phyloP scores from a whole-genome alignment of 2,797 vertebrate species.

The Onychomys torridus region DNA sequence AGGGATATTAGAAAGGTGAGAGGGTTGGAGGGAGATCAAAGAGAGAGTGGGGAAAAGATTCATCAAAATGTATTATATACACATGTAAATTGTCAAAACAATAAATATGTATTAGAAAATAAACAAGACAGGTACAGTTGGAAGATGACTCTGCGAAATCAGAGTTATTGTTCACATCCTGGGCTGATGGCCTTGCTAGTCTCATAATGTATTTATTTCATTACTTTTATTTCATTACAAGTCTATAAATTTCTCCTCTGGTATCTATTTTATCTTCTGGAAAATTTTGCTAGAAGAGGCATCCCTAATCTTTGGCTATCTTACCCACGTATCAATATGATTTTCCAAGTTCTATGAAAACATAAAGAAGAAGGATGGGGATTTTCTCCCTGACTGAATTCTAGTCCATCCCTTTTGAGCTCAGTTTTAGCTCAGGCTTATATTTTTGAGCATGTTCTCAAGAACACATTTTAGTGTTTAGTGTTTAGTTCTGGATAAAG shows the following conservation, averaged over 20 bases:
- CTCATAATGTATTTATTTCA: not conserved
- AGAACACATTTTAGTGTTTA: not conserved
- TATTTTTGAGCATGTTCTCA: not conserved
- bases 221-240: not conserved
- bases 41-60: not conserved
- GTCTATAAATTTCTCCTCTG: not conserved
- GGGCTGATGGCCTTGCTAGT: not conserved
- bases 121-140: not conserved
- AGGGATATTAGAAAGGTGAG: not conserved
- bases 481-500: not conserved
- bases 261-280: not conserved
- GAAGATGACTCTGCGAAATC: not conserved
- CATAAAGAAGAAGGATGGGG: not conserved
- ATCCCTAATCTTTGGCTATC: not conserved
- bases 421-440: not conserved
- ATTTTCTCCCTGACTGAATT: not conserved
- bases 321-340: not conserved
- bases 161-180: not conserved
- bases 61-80: not conserved
- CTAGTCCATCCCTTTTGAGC: not conserved
- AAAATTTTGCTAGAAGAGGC: no score
- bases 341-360: not conserved
- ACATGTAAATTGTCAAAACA: not conserved
- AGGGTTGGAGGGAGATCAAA: not conserved
- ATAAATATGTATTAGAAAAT: not conserved